These are phyloP conservation scores for Bubalus kerabau DNA, from an alignment of 2,113 vertebrate species.

Conservation along the genomic window DNA sequence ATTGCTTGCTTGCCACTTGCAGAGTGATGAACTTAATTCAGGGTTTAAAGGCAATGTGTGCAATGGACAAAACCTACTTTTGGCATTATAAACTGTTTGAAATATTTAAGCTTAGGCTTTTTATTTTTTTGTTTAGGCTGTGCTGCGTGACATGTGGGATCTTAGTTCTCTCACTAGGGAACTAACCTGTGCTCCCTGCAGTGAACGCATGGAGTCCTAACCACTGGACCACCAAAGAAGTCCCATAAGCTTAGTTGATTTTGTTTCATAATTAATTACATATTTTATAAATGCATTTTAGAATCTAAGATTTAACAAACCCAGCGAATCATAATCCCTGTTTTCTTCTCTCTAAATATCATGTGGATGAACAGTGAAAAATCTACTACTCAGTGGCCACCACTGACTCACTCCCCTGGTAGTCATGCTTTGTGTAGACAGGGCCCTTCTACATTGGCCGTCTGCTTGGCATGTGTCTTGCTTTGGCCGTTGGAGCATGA, in stretches of 20 bases:
- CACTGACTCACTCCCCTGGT: not conserved
- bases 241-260: not conserved
- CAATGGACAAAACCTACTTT: not conserved
- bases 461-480: not conserved
- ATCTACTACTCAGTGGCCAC: not conserved
- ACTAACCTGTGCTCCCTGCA: not conserved
- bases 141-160: not conserved
- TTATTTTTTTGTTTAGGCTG: not conserved
- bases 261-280: not conserved
- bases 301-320: not conserved
- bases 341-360: not conserved
- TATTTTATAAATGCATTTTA: not conserved
- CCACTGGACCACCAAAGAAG: not conserved
- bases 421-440: not conserved
- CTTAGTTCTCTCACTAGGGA: not conserved
- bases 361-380: not conserved
- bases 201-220: not conserved
- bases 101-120: not conserved
- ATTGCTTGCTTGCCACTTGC: not conserved
- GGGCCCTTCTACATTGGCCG: not conserved
- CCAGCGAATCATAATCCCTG: not conserved
- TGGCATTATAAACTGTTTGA: not conserved
- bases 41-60: not conserved
- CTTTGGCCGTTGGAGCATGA: not conserved
- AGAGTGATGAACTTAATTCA: not conserved